Conservation (phyloP, 1,140 invertebrate genomes). For the Habropoda laboriosa region DNA sequence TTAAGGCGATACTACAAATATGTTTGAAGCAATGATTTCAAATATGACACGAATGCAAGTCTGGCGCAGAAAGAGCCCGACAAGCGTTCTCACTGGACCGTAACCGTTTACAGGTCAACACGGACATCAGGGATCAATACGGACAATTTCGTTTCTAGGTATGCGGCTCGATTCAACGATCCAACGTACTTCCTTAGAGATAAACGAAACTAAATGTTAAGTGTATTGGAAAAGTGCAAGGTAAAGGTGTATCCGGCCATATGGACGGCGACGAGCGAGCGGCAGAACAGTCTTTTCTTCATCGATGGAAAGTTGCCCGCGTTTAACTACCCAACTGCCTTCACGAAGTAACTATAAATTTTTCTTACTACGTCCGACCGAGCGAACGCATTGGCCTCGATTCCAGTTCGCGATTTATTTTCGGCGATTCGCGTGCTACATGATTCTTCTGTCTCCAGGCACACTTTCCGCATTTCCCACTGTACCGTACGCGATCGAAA, state of each 20-base stretch:
- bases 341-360: slow-evolving; percentile 40
- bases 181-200: background rate
- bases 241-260: background rate
- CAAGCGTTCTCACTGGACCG: background rate
- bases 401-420: slow-evolving; percentile 33
- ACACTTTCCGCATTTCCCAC: slow-evolving; percentile 18
- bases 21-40: background rate
- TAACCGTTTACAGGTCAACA: background rate
- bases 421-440: slow-evolving; percentile 7
- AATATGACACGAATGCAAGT: background rate
- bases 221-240: slow-evolving; percentile 33
- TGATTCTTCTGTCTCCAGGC: background rate
- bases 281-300: background rate
- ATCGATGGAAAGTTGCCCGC: slow-evolving; percentile 7
- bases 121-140: background rate
- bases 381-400: slow-evolving; percentile 36
- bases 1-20: background rate
- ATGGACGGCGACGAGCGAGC: background rate
- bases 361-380: slow-evolving; percentile 18
- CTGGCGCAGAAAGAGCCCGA: background rate
- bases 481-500: background rate
- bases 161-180: background rate
- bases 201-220: slow-evolving; percentile 29
- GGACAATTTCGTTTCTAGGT: background rate
- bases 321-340: slow-evolving; percentile 14